These are phyloP conservation scores for Caenorhabditis wallacei DNA, from an alignment of 2,888 invertebrate species.

Conservation along the genomic window DNA sequence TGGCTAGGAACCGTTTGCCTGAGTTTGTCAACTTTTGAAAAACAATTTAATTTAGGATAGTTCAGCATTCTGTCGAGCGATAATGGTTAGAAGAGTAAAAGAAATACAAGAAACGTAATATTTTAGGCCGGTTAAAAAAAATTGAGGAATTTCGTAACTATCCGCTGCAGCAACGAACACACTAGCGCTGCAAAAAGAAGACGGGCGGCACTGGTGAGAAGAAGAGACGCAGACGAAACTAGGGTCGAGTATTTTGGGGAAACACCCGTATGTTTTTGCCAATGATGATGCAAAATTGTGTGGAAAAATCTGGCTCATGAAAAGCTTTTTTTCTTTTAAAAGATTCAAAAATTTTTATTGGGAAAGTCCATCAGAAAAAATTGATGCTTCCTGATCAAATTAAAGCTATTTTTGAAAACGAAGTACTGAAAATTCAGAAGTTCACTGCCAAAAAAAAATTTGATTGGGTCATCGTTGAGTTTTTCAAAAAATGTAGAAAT, in stretches of 20 bases:
- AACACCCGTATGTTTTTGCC: slow-evolving; percentile 56
- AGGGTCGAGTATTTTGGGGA: slow-evolving; percentile 51
- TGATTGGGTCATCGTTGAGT: too few relatives aligned
- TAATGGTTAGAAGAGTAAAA: neutral
- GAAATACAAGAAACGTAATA: slow-evolving; percentile 1
- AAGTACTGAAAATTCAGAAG: too few relatives aligned
- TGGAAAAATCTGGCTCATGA: neutral
- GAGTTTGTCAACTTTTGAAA: too few relatives aligned
- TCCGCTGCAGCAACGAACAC: slow-evolving; percentile 46
- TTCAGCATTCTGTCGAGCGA: too few relatives aligned
- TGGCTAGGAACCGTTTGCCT: too few relatives aligned
- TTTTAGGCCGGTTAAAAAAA: slow-evolving; percentile 37
- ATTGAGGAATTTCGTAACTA: slow-evolving; percentile 50
- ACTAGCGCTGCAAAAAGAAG: slow-evolving; percentile 36
- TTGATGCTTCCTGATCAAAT: too few relatives aligned
- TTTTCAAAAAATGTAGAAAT: too few relatives aligned
- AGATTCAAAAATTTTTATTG: too few relatives aligned
- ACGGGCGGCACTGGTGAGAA: slow-evolving; percentile 41
- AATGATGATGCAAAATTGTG: slow-evolving; percentile 59
- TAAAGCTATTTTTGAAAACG: too few relatives aligned
- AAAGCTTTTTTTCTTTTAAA: neutral
- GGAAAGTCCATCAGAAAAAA: too few relatives aligned
- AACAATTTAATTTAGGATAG: too few relatives aligned
- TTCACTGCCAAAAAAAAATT: too few relatives aligned
- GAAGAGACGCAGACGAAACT: slow-evolving; percentile 43